These are phyloP conservation scores for Carassius auratus DNA, from an alignment of 2,113 vertebrate species.

Conservation along the genomic window DNA sequence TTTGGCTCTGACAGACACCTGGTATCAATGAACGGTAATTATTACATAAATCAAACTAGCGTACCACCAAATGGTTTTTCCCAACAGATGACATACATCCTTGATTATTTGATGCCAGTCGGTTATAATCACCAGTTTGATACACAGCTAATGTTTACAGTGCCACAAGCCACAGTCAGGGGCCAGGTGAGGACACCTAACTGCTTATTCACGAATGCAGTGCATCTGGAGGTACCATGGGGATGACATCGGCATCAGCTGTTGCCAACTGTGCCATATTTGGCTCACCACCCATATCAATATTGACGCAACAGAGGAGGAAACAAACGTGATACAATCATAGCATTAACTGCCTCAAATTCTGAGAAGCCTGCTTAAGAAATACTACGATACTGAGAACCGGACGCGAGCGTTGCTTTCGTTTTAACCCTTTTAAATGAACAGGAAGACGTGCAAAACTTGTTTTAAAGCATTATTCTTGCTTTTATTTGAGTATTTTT, in stretches of 20 bases:
- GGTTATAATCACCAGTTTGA: not conserved
- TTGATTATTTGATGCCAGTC: too few species aligned
- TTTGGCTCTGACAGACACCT: constrained; percentile 8
- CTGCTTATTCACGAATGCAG: not conserved
- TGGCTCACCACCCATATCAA: not conserved
- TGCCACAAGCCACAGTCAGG: not conserved
- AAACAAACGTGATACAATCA: not conserved
- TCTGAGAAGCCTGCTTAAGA: constrained; percentile 74
- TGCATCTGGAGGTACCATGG: not conserved
- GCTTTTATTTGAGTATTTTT: not conserved
- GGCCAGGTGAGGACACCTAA: constrained; percentile 9
- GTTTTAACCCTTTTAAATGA: constrained; percentile 25
- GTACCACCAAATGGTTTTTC: not conserved
- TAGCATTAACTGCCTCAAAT: constrained; percentile 62
- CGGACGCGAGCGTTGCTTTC: constrained; percentile 62
- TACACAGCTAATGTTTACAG: constrained; percentile 1
- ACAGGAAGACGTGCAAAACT: not conserved
- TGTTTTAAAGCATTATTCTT: not conserved
- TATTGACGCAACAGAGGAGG: constrained; percentile 3
- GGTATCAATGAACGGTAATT: constrained; percentile 18
- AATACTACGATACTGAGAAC: constrained; percentile 73
- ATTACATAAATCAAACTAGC: constrained; percentile 22
- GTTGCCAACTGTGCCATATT: not conserved
- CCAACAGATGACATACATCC: not conserved
- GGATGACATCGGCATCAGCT: not conserved